Percentiles rank a stretch among this genome's conserved stretches.
phyloP scores from a whole-genome alignment of 2,797 vertebrate genomes.

The Babyrousa celebensis region DNA sequence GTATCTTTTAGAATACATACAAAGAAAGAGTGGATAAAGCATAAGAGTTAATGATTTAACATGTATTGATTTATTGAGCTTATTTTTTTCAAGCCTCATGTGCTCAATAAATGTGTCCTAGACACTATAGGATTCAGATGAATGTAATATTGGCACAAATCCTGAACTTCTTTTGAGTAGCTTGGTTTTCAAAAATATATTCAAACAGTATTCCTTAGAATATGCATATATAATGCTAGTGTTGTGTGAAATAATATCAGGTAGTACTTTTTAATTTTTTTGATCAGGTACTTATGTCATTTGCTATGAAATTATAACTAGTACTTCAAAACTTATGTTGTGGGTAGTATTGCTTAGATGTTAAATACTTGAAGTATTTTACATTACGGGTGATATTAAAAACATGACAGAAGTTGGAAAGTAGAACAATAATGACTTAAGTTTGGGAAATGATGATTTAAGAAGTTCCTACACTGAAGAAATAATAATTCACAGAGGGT shows the following conservation, averaged over 20 bases:
- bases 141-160: not conserved
- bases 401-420: not conserved
- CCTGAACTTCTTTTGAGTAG: not conserved
- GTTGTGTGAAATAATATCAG: not conserved
- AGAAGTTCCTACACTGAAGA: not conserved
- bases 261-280: not conserved
- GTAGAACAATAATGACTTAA: not conserved
- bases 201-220: not conserved
- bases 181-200: slow-evolving; percentile 9
- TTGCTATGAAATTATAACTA: slow-evolving; percentile 10
- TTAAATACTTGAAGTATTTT: slow-evolving; percentile 46
- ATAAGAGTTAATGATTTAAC: not conserved
- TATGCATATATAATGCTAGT: not conserved
- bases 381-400: not conserved
- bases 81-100: not conserved
- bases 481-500: not conserved
- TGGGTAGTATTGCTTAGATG: not conserved
- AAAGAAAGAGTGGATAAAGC: not conserved
- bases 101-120: not conserved
- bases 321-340: not conserved
- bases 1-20: not conserved
- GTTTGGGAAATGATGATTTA: not conserved
- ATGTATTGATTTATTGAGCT: not conserved
- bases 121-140: not conserved
- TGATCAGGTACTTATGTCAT: not conserved